Evolutionary conservation across 2,888 invertebrate genomes (phyloP), one percentile per base, ranked within the genome.

Genomic region (Cataglyphis rosenhaueri): DNA sequence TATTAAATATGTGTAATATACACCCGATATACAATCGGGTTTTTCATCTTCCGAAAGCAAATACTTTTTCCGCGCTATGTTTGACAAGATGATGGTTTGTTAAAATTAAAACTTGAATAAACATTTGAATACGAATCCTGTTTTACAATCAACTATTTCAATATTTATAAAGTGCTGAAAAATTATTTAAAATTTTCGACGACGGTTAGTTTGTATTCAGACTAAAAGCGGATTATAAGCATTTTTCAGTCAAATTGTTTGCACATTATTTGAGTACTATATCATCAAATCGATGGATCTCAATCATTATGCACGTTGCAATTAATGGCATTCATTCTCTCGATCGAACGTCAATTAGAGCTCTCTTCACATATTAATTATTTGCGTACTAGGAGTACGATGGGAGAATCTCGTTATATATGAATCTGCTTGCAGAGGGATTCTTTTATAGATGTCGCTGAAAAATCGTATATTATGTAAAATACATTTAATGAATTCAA

Each of bases 301-400:
- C 41, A 55, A 41, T 52, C 55, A 59, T 61, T 74, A 81, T 59
- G 84, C 41, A 48, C 35, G 71, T 41, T 59, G 70, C 65, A 84
- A 85, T 85, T 85, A 84, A 61, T 66, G 55, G 59, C 52, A 76
- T 81, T 71, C 65, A 71, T 32, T 12, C 25, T 32, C 55, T 81
- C 81, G 35, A 84, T 81, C 61, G 55, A 65, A 52, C n/a, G 64
- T 75, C 65, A 41, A 84, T 75, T 81, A 64, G 29, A 5, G 32
- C 1, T 52, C 41, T 52, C 8, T 70, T 70, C 35, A 55, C 15
- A 15, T 21, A 70, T 55, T 70, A 70, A 66, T 66, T 70, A 35
- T 70, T 55, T 35, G 21, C 10, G 21, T n/a, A 15, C 21, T 8
- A 12, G n/a, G n/a, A 68, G n/a, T 32, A 32, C 10, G 12, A 12